Percentiles rank a stretch among this genome's conserved stretches.
These are phyloP conservation scores for Mohoua ochrocephala DNA, from an alignment of 2,113 vertebrate species.

Conservation along the genomic window DNA sequence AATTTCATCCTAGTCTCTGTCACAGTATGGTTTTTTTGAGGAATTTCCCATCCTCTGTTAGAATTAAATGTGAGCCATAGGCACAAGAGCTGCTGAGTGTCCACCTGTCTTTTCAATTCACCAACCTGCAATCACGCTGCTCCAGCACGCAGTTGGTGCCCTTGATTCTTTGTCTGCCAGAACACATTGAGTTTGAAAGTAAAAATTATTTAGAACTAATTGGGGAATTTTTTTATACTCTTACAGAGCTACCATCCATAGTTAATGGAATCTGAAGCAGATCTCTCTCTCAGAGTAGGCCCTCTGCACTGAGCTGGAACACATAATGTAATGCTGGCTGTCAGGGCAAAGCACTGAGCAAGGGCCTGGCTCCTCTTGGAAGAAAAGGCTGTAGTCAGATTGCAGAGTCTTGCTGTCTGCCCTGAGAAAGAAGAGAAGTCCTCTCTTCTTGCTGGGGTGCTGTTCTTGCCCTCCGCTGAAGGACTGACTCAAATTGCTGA, in stretches of 20 bases:
- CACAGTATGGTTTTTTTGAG: background rate
- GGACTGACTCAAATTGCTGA: background rate
- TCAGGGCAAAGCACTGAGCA: background rate
- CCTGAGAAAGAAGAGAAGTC: background rate
- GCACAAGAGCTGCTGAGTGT: background rate
- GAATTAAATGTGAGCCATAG: background rate
- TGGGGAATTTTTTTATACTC: background rate
- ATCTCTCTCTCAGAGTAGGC: background rate
- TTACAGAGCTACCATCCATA: background rate
- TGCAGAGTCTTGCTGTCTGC: background rate
- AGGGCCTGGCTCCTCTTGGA: background rate
- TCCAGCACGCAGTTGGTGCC: background rate
- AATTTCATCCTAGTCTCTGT: background rate
- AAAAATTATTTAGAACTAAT: background rate
- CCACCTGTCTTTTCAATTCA: background rate
- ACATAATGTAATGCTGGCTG: background rate
- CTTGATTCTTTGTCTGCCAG: background rate
- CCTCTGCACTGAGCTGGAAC: background rate
- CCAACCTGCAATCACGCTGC: background rate
- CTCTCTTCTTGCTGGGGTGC: background rate
- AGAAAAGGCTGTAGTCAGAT: background rate
- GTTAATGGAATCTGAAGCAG: background rate
- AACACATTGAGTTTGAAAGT: background rate
- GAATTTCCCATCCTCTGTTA: background rate
- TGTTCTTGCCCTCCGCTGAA: background rate